These are phyloP conservation scores for Ornithoptera alexandrae DNA, from an alignment of 2,888 invertebrate species.

Conservation along the genomic window DNA sequence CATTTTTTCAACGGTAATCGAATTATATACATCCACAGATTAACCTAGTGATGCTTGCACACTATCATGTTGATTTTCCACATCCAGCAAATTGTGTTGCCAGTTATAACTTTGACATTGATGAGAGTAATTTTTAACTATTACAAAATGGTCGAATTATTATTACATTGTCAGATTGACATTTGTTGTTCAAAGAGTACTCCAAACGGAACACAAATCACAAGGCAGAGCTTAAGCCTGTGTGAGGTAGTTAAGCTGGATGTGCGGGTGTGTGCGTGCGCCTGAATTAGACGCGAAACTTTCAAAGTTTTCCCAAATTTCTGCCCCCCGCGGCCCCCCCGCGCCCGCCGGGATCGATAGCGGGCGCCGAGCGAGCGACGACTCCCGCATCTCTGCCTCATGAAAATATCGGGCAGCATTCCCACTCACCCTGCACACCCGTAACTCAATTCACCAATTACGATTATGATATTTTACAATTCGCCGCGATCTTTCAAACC, in stretches of 20 bases:
- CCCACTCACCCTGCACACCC: slow-evolving; percentile 39
- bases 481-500: not conserved
- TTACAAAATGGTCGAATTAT: too few relatives aligned
- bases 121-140: too few relatives aligned
- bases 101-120: too few relatives aligned
- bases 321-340: slow-evolving; percentile 59
- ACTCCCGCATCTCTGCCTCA: slow-evolving; percentile 65
- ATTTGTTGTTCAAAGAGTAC: slow-evolving; percentile 70
- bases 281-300: slow-evolving; percentile 81
- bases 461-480: slow-evolving; percentile 8
- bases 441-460: slow-evolving; percentile 37
- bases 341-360: slow-evolving; percentile 68
- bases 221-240: slow-evolving; percentile 51
- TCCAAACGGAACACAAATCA: slow-evolving; percentile 72
- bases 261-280: slow-evolving; percentile 73
- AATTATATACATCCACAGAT: too few relatives aligned
- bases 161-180: slow-evolving; percentile 29
- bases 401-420: slow-evolving; percentile 77
- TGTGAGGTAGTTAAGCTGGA: slow-evolving; percentile 61
- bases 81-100: not conserved
- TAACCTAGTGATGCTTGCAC: too few relatives aligned
- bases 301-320: slow-evolving; percentile 81
- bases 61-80: not conserved
- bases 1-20: too few relatives aligned
- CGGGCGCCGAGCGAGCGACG: slow-evolving; percentile 63